Evolutionary conservation across 1,140 invertebrate species (phyloP), one percentile per base, ranked within the genome.

Genomic region (Sesamia nonagrioides): DNA sequence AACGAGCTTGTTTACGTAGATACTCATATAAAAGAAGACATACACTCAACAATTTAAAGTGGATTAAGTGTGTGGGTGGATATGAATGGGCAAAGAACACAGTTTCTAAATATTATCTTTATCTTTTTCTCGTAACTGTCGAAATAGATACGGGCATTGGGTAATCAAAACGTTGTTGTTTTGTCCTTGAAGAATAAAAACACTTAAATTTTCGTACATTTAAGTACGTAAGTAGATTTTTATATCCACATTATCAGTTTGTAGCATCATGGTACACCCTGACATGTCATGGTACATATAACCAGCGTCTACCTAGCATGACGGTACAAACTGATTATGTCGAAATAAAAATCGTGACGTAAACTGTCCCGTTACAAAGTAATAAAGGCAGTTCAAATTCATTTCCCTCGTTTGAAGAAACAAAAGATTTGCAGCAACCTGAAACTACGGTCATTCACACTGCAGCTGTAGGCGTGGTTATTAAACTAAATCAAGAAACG

Each of bases 401-500:
- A 72, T 72, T 72, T 56, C 11, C 27, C 40, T 72, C 33, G 60
- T 61, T 74, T 54, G 18, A n/a, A 17, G 52, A 74, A 60, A 21
- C 37, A 74, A 74, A 60, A 74, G 37, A 60, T 74, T 74, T 74
- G 54, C 21, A 42, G 45, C 35, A 58, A 72, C 6, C 79, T 77
- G 79, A 68, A 81, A 77, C 58, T 74, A 66, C 69, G 40, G 79
- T 78, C 79, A 73, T 56, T 81, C 68, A 81, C 79, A 72, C 40
- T 73, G 60, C 17, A 68, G 42, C 42, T 45, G 79, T 77, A 60
- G 75, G 79, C 58, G 75, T 66, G 58, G 63, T 81, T 69, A 81
- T 77, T 81, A 77, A 63, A 75, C 52, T 45, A 76, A 80, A 80
- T 80, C 45, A 77, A 75, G 48, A 66, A 21, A 75, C 50, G 72